Evolutionary conservation across 1,140 invertebrate species (phyloP).

Genomic region (Venustaconcha ellipsiformis): DNA sequence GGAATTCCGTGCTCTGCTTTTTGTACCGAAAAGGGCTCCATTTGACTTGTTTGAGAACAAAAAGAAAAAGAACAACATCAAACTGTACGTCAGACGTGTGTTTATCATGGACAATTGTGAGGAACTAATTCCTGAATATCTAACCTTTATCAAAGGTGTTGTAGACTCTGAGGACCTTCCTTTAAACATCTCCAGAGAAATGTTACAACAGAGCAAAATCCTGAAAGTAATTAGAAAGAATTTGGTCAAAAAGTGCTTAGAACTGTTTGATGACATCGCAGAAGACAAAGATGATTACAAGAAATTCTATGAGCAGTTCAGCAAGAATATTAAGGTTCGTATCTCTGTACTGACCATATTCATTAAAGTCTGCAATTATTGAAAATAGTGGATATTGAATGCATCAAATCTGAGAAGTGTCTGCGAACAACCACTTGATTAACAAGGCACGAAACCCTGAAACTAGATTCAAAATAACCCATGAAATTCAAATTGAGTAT

Average conservation of each 20-base stretch:
- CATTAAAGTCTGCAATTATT: too few species aligned
- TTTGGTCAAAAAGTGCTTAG: slow-evolving; percentile 99
- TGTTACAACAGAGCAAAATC: slow-evolving; percentile 99
- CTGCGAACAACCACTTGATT: too few species aligned
- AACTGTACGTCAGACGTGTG: slow-evolving; percentile 94
- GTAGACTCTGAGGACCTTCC: slow-evolving; percentile 98
- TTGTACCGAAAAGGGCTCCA: slow-evolving; percentile 93
- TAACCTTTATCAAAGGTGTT: slow-evolving; percentile 97
- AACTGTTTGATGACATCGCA: slow-evolving; percentile 94
- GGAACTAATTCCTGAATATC: slow-evolving; percentile 97
- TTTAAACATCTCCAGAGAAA: slow-evolving; percentile 98
- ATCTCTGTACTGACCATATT: neutral
- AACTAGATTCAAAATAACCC: too few species aligned
- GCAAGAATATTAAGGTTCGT: slow-evolving; percentile 90
- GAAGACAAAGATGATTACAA: slow-evolving; percentile 99
- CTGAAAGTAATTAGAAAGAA: too few species aligned
- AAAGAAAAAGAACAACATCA: slow-evolving; percentile 99
- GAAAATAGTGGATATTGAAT: too few species aligned
- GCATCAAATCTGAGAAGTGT: too few species aligned
- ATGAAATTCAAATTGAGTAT: too few species aligned
- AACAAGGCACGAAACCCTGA: too few species aligned
- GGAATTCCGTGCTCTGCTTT: slow-evolving; percentile 96
- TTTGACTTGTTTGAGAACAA: slow-evolving; percentile 99
- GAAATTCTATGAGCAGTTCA: slow-evolving; percentile 99
- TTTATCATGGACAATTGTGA: slow-evolving; percentile 99